phyloP scores from a whole-genome alignment of 1,140 invertebrate species.

The Chironomus striatipennis region DNA sequence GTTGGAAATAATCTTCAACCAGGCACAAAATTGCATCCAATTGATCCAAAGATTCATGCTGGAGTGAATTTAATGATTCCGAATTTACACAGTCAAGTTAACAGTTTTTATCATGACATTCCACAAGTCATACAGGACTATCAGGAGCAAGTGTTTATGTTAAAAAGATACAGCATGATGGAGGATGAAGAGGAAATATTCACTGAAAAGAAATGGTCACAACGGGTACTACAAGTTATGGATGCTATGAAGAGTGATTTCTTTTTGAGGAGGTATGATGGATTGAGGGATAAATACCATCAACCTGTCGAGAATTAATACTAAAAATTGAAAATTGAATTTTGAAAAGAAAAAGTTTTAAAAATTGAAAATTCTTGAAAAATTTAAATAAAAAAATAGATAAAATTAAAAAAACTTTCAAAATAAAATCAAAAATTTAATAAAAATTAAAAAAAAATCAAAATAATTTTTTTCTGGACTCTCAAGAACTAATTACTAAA shows the following conservation, averaged over 20 bases:
- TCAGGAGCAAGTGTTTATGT: slow-evolving; percentile 24
- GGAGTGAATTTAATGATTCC: slow-evolving; percentile 30
- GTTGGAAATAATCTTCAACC: slow-evolving; percentile 33
- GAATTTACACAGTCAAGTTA: not conserved
- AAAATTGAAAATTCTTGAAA: no score
- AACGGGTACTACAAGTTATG: not conserved
- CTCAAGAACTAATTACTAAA: no score
- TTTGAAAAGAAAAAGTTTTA: no score
- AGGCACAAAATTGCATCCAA: slow-evolving; percentile 28
- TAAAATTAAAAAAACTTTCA: no score
- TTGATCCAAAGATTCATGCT: slow-evolving; percentile 30
- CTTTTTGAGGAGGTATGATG: slow-evolving; percentile 25
- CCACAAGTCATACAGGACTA: not conserved
- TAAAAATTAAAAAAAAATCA: no score
- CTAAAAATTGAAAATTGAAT: no score
- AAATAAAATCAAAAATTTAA: no score
- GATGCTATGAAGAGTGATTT: slow-evolving; percentile 20
- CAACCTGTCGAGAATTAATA: not conserved
- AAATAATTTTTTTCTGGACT: no score
- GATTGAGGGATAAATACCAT: slow-evolving; percentile 24
- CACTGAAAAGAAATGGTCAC: slow-evolving; percentile 24
- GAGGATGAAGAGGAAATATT: not conserved
- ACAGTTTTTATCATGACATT: not conserved
- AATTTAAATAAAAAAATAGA: no score
- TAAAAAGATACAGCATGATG: not conserved